Percentiles rank a stretch among this genome's conserved stretches.
Evolutionary conservation across 2,797 vertebrate species (phyloP).

Genomic region (Pseudochaenichthys georgianus): DNA sequence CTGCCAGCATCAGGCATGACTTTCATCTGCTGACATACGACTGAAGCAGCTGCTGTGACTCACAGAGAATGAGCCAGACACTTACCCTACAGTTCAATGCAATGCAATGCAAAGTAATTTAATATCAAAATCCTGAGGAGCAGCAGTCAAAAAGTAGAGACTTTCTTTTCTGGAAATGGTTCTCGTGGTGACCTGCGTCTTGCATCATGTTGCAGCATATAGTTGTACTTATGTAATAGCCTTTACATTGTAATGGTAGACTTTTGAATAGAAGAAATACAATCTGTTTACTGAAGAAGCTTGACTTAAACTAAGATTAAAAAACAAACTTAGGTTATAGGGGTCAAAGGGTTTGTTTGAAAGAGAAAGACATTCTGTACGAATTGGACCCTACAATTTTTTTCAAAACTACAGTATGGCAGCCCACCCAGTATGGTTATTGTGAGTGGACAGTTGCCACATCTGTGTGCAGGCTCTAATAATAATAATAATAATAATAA

Average conservation of each 20-base stretch:
- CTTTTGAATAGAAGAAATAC: background rate
- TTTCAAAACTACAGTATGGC: too few relatives aligned
- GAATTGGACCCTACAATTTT: too few relatives aligned
- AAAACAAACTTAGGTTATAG: background rate
- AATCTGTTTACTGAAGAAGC: background rate
- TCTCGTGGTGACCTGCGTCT: background rate
- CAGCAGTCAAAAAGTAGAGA: background rate
- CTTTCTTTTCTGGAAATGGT: background rate
- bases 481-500: too few relatives aligned
- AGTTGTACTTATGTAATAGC: background rate
- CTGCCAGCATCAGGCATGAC: background rate
- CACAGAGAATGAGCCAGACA: background rate
- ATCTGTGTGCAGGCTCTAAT: too few relatives aligned
- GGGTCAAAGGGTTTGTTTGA: too few relatives aligned
- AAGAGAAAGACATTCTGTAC: too few relatives aligned
- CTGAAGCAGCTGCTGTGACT: slow-evolving; percentile 22
- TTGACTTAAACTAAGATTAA: background rate
- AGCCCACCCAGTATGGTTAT: too few relatives aligned
- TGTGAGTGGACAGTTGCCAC: background rate
- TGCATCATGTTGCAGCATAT: too few relatives aligned
- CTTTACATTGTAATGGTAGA: background rate
- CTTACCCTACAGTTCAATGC: background rate
- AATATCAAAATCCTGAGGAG: slow-evolving; percentile 2
- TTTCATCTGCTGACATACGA: slow-evolving; percentile 28
- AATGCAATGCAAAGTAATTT: background rate